Evolutionary conservation across 2,113 vertebrate species (phyloP), one percentile per base, ranked within the genome.

Genomic region (Leptobrachium ailaonicum): DNA sequence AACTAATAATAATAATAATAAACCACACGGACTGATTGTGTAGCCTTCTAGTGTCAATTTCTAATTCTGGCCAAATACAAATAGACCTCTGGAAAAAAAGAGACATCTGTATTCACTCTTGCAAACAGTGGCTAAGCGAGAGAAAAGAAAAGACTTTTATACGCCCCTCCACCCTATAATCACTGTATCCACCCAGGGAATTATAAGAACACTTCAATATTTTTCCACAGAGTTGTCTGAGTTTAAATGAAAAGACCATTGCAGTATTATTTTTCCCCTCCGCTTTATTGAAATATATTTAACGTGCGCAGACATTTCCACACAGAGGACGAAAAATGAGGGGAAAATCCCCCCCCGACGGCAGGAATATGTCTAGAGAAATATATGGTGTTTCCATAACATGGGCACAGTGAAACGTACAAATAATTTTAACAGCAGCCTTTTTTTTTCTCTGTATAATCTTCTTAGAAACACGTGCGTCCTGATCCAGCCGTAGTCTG

Each of bases 91-190:
- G 50, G 50, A 60, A 71, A 2, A 54, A 73, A 67, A 40, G 40
- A 73, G 71, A 80, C 63, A 68, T 80, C 78, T 74, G 71, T 50
- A 74, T 62, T 74, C 64, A 69, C 63, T 67, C 63, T 56, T 56
- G 13, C 62, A 73, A 73, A 72, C 60, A 73, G 60, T 72, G 77
- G 68, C 68, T 47, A 71, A 66, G 56, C 40, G 32, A 41, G 72
- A 42, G 45, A 62, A 32, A 67, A 58, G 43, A 56, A 73, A 68
- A 73, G 60, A 50, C 50, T 68, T 70, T 74, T 58, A 73, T 67
- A 20, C 9, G 6, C 50, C 71, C 69, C 60, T 78, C 77, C 60
- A 41, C 70, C 45, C 77, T 73, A 45, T 66, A 80, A 73, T 68
- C 62, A 60, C 78, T 58, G 62, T 42, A 41, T 73, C 63, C 71